These are phyloP conservation scores for Proteles cristata DNA, from an alignment of 2,113 vertebrate genomes.

Conservation along the genomic window DNA sequence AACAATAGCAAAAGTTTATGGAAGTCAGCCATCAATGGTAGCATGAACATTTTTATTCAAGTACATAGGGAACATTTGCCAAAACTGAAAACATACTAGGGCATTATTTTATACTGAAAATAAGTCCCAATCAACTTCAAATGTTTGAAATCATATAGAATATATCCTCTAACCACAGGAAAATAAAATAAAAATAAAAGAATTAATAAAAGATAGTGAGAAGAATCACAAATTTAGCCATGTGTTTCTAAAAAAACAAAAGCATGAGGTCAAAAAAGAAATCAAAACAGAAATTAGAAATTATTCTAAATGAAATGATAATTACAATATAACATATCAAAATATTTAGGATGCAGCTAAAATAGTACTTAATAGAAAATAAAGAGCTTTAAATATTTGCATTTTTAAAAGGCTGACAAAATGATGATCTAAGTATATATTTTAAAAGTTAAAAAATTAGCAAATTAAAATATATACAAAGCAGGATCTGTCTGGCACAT, in stretches of 20 bases:
- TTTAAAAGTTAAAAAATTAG: conserved; percentile 2
- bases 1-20: background rate
- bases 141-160: background rate
- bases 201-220: background rate
- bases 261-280: background rate
- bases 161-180: background rate
- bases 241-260: background rate
- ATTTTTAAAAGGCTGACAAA: background rate
- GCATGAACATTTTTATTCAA: background rate
- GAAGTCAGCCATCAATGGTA: background rate
- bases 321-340: background rate
- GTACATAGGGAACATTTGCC: background rate
- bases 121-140: background rate
- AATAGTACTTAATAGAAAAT: background rate
- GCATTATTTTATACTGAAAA: background rate
- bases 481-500: background rate
- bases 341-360: background rate
- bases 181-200: conserved; percentile 1
- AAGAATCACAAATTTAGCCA: background rate
- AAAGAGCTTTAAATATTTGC: background rate
- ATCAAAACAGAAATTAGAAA: background rate
- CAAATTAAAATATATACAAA: conserved; percentile 20
- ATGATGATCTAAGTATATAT: background rate
- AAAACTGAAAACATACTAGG: background rate
- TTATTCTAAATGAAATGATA: background rate